These are phyloP conservation scores for Diadema setosum DNA, from an alignment of 35 echinoderm and acorn worm genomes.

Conservation along the genomic window DNA sequence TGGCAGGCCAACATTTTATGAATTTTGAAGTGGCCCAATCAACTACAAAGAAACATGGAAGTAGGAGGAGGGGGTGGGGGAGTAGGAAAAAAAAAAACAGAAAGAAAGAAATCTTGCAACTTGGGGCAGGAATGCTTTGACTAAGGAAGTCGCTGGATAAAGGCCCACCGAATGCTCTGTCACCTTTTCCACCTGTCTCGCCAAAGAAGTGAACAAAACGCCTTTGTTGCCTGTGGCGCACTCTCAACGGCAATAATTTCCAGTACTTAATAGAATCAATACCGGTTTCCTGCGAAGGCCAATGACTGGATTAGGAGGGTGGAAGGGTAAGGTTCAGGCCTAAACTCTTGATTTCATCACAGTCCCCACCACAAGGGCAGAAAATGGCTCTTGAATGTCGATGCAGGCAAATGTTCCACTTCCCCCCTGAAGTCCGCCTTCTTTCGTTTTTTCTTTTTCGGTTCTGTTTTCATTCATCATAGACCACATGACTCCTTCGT, in stretches of 20 bases:
- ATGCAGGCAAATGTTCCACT: no score
- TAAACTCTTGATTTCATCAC: no score
- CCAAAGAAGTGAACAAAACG: not conserved
- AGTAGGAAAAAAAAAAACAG: no score
- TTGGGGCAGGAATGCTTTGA: constrained; percentile 8
- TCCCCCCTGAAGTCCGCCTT: no score
- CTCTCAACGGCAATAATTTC: constrained; percentile 12
- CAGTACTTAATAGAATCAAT: constrained; percentile 27
- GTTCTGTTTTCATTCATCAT: no score
- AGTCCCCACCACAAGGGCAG: no score
- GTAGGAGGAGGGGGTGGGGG: not conserved
- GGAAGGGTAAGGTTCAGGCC: no score
- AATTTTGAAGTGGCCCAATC: not conserved
- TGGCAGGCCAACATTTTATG: not conserved
- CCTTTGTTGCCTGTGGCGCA: constrained; percentile 21
- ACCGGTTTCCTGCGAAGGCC: constrained; percentile 5
- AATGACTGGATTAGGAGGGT: not conserved
- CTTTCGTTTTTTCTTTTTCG: no score
- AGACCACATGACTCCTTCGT: no score
- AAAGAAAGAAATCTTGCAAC: not conserved
- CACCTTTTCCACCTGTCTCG: constrained; percentile 3
- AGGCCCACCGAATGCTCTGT: not conserved
- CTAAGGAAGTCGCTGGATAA: constrained; percentile 2
- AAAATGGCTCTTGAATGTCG: no score
- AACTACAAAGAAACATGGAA: not conserved